A percentile compares a stretch with the other conserved stretches of the same genome.
These are phyloP conservation scores for Ditylenchus dipsaci DNA, from an alignment of 1,140 invertebrate species.

Conservation along the genomic window DNA sequence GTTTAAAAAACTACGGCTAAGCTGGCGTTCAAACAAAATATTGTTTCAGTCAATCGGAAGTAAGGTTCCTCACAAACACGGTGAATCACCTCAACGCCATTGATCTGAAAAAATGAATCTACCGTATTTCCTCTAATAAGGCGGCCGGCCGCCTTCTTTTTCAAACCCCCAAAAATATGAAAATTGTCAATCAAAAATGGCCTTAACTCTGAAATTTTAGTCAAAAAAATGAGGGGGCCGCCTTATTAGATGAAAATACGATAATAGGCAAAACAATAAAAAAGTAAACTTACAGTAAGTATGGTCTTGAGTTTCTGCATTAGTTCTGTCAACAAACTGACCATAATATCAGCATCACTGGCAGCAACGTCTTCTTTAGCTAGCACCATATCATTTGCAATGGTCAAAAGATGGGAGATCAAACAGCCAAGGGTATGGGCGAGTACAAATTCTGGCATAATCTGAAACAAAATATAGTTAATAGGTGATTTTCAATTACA, in stretches of 20 bases:
- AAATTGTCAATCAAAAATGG: too few species aligned
- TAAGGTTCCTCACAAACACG: conserved; percentile 28
- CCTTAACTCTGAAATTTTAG: too few species aligned
- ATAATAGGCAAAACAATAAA: too few species aligned
- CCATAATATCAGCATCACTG: conserved; percentile 31
- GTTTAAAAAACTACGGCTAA: conserved; percentile 19
- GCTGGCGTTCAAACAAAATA: conserved; percentile 36
- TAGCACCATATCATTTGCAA: conserved; percentile 26
- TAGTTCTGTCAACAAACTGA: conserved; percentile 8
- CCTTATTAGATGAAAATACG: too few species aligned
- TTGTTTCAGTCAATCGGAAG: conserved; percentile 29
- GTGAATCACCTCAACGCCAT: conserved; percentile 27
- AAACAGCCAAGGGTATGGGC: conserved; percentile 22
- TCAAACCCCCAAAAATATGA: too few species aligned
- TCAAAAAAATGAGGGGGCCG: too few species aligned
- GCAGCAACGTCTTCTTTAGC: conserved; percentile 33
- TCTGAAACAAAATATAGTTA: conserved; percentile 5
- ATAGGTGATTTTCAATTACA: not conserved
- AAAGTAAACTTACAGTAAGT: not conserved
- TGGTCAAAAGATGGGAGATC: conserved; percentile 31
- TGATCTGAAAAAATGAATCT: conserved; percentile 33
- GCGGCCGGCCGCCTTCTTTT: too few species aligned
- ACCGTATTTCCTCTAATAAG: too few species aligned
- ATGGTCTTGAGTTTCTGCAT: conserved; percentile 3
- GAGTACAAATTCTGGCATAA: conserved; percentile 36